phyloP scores from a whole-genome alignment of 2,113 vertebrate species.

The Corythaixoides concolor region DNA sequence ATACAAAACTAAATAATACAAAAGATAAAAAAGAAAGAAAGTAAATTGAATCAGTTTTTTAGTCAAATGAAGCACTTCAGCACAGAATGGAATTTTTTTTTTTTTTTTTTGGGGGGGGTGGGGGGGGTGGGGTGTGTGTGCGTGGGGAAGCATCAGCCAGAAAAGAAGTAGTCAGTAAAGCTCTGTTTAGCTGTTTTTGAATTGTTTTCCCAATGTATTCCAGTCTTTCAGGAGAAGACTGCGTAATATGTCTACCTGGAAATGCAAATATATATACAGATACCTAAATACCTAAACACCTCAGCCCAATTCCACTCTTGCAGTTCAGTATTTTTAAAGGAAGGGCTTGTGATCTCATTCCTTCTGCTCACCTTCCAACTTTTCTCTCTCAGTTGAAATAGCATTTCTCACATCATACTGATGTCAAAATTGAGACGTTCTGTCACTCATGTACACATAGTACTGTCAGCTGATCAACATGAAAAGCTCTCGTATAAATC shows the following conservation, averaged over 20 bases:
- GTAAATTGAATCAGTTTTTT: background rate
- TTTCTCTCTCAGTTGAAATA: background rate
- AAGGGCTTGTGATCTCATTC: background rate
- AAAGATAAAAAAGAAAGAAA: background rate
- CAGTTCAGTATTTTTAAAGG: background rate
- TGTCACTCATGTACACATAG: background rate
- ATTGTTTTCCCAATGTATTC: background rate
- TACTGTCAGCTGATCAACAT: background rate
- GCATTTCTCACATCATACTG: background rate
- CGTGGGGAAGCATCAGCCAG: too few species aligned
- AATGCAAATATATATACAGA: background rate
- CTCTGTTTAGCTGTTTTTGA: background rate
- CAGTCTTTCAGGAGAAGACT: background rate
- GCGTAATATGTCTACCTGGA: background rate
- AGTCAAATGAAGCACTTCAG: background rate
- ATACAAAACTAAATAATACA: background rate
- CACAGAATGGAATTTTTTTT: background rate
- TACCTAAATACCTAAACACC: background rate
- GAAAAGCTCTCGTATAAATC: background rate
- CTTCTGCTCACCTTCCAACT: background rate
- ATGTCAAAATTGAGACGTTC: background rate
- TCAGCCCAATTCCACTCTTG: background rate
- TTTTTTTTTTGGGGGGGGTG: rapidly evolving
- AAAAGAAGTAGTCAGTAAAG: background rate
- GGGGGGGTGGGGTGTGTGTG: too few species aligned